These are phyloP conservation scores for Terrapene triunguis DNA, from an alignment of 2,113 vertebrate genomes.

Conservation along the genomic window DNA sequence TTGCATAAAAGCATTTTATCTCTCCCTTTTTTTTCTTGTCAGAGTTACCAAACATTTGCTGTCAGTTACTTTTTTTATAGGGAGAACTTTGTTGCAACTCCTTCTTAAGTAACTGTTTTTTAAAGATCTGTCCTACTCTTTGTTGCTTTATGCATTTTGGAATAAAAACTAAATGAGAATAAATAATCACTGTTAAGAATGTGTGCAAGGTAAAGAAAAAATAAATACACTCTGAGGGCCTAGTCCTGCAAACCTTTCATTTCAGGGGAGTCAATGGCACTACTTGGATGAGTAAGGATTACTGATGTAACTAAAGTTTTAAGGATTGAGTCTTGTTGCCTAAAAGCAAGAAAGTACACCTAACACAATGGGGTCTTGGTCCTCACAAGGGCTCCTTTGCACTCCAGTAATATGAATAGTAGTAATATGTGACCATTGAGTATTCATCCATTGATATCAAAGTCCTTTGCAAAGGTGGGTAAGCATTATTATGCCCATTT, in stretches of 20 bases:
- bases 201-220: neutral
- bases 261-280: neutral
- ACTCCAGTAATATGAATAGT: neutral
- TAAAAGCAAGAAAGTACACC: neutral
- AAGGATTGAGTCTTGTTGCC: neutral
- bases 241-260: neutral
- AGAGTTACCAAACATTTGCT: conserved; percentile 81
- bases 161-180: conserved; percentile 4
- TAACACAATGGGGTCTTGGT: neutral
- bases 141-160: conserved; percentile 6
- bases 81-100: conserved; percentile 62
- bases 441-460: neutral
- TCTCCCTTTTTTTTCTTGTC: conserved; percentile 66
- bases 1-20: conserved; percentile 86
- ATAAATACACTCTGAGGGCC: neutral
- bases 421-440: neutral
- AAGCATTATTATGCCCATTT: neutral
- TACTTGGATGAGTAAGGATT: neutral
- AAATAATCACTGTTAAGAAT: neutral
- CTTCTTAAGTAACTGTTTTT: conserved; percentile 41
- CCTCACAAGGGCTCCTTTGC: neutral
- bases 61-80: conserved; percentile 72
- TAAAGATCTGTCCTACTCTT: neutral
- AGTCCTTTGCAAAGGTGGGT: neutral
- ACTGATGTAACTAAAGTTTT: rapidly evolving